Evolutionary conservation across 2,888 invertebrate genomes (phyloP), one percentile per base, ranked within the genome.

Genomic region (Hemaris fuciformis): DNA sequence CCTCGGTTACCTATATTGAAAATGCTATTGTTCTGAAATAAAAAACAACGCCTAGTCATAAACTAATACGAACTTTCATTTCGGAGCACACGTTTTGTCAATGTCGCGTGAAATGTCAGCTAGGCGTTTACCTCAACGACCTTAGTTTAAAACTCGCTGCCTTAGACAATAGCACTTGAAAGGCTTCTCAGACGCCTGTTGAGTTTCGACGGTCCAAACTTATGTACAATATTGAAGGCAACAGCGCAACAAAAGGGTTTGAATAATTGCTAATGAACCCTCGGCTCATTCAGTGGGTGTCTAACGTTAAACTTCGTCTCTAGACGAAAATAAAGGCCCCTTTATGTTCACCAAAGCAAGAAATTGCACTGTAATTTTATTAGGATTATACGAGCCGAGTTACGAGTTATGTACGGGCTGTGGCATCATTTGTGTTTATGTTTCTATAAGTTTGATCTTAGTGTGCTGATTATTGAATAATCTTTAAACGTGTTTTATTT

Each of bases 211-310:
- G 23, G 23, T 2, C 48, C 27, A 53, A 53, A 31, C 31, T 18
- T 48, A 25, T 31, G 27, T 31, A 31, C 60, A 61, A 66, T 74
- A 76, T 76, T 75, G 68, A 64, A 70, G 68, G 75, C 72, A 76
- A 77, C 74, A 75, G 68, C 75, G 68, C 72, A 72, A 80, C 77
- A 80, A 83, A 79, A 73, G 76, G 73, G 70, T 75, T 75, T 73
- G 73, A 77, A 76, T 80, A 81, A 82, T 76, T 73, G 74, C 75
- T 84, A 85, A 84, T 85, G 80, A 84, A 83, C 74, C 72, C 67
- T 59, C 38, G 43, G 72, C 76, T 76, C 67, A 72, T 71, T 69
- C 69, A 71, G 72, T 71, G 70, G 71, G 71, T 75, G 73, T 74
- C 74, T 81, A 78, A 80, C 80, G 79, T 75, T 76, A 68, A 83